Evolutionary conservation across 2,888 invertebrate species (phyloP).

Genomic region (Lycia hirtaria): DNA sequence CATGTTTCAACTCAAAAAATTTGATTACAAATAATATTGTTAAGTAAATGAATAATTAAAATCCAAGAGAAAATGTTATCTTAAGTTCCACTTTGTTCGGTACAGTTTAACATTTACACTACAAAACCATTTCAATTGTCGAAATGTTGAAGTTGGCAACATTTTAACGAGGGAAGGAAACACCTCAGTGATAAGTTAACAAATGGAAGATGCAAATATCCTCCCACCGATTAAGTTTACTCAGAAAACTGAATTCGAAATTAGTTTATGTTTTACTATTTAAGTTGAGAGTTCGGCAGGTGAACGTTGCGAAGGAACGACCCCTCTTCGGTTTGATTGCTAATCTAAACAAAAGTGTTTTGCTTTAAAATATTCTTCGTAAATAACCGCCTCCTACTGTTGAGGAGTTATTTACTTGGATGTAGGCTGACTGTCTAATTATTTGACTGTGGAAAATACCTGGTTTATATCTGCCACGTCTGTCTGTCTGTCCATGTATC

Average conservation of each 20-base stretch:
- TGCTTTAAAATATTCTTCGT: conserved; percentile 13
- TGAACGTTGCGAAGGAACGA: conserved; percentile 18
- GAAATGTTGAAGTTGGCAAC: neutral
- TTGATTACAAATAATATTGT: no score
- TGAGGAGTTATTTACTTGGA: neutral
- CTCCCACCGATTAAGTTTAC: conserved; percentile 19
- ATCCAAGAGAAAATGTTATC: no score
- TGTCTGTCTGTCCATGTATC: no score
- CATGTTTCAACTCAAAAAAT: no score
- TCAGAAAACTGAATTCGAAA: conserved; percentile 27
- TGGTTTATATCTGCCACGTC: neutral
- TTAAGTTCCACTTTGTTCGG: neutral
- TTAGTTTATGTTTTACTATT: conserved; percentile 34
- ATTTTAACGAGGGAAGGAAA: conserved; percentile 15
- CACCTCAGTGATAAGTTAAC: conserved; percentile 17
- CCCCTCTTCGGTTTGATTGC: conserved; percentile 5
- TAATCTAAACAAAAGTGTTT: conserved; percentile 21
- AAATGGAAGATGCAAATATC: conserved; percentile 34
- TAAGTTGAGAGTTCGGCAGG: conserved; percentile 22
- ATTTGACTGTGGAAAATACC: neutral
- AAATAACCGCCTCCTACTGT: neutral
- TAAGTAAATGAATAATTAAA: no score
- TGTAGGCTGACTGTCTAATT: neutral
- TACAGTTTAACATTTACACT: no score
- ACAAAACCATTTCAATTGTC: neutral